Percentiles rank a stretch among this genome's conserved stretches.
phyloP scores from a whole-genome alignment of 2,888 invertebrate genomes.

The Pollenia labialis region DNA sequence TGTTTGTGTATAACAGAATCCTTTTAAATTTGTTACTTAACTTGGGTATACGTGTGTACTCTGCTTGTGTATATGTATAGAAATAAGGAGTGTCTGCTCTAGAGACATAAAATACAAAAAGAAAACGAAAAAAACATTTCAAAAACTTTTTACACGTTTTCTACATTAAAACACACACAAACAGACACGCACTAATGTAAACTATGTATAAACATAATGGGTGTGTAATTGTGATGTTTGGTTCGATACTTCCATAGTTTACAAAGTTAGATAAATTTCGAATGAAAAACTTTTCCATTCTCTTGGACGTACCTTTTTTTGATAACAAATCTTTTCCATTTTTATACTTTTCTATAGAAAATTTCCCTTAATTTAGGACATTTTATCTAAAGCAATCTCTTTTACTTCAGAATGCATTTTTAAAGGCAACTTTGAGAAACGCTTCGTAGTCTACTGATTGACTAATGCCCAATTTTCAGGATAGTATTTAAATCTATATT shows the following conservation, averaged over 20 bases:
- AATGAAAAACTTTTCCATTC: background rate
- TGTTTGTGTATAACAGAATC: conserved; percentile 50
- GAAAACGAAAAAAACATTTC: conserved; percentile 16
- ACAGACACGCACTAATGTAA: background rate
- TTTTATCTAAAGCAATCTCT: too few relatives aligned
- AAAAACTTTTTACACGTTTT: conserved; percentile 51
- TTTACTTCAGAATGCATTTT: too few relatives aligned
- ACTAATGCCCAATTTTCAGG: too few relatives aligned
- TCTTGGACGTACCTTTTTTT: background rate
- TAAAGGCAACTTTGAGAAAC: too few relatives aligned
- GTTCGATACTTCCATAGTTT: background rate
- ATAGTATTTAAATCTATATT: too few relatives aligned
- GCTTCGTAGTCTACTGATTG: too few relatives aligned
- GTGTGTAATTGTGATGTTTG: conserved; percentile 44
- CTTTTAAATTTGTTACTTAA: conserved; percentile 46
- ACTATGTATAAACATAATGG: conserved; percentile 30
- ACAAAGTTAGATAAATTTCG: background rate
- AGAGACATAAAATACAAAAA: conserved; percentile 66
- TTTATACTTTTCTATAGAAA: too few relatives aligned
- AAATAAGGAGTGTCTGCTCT: conserved; percentile 73
- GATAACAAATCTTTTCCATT: too few relatives aligned
- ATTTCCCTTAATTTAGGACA: too few relatives aligned
- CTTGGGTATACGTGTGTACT: conserved; percentile 7
- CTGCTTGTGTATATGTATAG: background rate
- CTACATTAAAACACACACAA: conserved; percentile 34